Conservation (phyloP, 2,113 vertebrate species). For the Chaetops frenatus region DNA sequence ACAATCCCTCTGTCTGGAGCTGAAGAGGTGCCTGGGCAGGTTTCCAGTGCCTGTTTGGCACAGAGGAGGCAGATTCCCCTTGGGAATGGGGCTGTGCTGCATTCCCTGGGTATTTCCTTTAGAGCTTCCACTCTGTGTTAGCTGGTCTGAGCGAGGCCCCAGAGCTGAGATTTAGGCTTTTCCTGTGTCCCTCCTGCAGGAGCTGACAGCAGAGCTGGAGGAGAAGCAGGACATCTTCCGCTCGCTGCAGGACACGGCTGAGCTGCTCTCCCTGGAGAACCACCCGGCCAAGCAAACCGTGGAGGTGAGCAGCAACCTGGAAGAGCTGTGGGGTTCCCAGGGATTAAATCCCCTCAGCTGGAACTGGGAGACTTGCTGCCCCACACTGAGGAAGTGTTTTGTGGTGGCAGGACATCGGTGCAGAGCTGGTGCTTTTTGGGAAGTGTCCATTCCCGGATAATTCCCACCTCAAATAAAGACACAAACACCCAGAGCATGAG, state of each 20-base stretch:
- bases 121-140: accelerated
- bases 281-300: conserved; percentile 96
- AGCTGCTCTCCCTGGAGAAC: conserved; percentile 86
- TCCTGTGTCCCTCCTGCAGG: conserved; percentile 65
- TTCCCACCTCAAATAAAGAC: not conserved
- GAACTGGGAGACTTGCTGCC: accelerated
- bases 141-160: accelerated
- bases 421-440: not conserved
- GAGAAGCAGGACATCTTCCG: conserved; percentile 88
- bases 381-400: not conserved
- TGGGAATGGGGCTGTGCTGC: not conserved
- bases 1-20: not conserved
- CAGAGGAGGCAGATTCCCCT: not conserved
- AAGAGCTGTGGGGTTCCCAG: accelerated
- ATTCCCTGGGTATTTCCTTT: not conserved
- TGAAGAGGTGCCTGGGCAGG: not conserved
- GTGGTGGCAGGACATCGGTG: not conserved
- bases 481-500: accelerated
- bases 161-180: not conserved
- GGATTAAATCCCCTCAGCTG: not conserved
- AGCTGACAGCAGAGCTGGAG: conserved; percentile 84
- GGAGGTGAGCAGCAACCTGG: conserved; percentile 72
- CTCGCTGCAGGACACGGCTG: conserved; percentile 88
- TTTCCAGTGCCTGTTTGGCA: not conserved
- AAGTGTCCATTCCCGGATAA: not conserved